Evolutionary conservation across 1,140 invertebrate species (phyloP), one percentile per base, ranked within the genome.

Genomic region (Homalodisca vitripennis): DNA sequence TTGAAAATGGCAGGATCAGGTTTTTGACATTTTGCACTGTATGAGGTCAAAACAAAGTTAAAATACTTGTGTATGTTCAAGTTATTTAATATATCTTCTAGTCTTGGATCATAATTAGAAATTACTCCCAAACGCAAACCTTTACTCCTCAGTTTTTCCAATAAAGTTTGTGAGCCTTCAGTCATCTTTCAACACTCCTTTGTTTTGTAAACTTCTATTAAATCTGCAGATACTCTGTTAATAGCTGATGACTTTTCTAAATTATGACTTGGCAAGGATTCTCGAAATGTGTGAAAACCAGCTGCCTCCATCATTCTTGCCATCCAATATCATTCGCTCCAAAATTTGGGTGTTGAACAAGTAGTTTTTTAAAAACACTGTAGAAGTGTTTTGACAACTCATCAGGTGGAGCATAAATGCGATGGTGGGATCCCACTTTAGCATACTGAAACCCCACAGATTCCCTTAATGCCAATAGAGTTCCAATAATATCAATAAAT

Each of bases 401-500:
- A 12, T 84, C 77, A 17, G 80, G 79, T 71, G 89, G 84, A 66
- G 84, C 82, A 41, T 84, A 74, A 13, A 92, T 79, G 1, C 92
- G 93, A 78, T 90, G 85, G 46, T 86, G 80, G 0, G 80, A 80
- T 1, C 87, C 92, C 57, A 91, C 82, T 71, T 85, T 82, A 1
- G 85, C 82, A 79, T 96, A 96, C 74, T 90, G 85, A 66, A 89
- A 81, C 60, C 88, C 90, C n/a, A 91, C 85, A 60, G 85, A 81
- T 2, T 85, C 82, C 26, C 83, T 80, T 74, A 92, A 89, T 76
- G 86, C 87, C 26, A 96, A 77, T 48, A 96, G 77, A 0, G 94
- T 96, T 70, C 92, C 91, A 6, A 91, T 96, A 14, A 92, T 88
- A 80, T 96, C 94, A 77, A n/a, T n/a, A n/a, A n/a, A 97, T 94